Evolutionary conservation across 2,888 invertebrate species (phyloP), one percentile per base, ranked within the genome.

Genomic region (Pollenia angustigena): DNA sequence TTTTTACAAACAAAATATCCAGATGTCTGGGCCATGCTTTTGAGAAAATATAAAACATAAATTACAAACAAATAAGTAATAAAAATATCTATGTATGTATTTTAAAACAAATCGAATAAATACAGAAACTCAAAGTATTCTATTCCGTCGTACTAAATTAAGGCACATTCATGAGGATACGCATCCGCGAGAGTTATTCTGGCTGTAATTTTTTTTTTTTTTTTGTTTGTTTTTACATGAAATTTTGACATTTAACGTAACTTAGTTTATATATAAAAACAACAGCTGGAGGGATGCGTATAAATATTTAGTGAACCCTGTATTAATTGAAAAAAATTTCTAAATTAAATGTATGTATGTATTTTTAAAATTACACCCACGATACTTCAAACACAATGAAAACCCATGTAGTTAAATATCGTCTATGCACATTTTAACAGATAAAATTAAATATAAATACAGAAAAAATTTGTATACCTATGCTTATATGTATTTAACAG

Each of bases 1-100:
- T 95, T 94, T 90, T 94, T 95, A 85, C 94, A 94, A 90, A 91
- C 91, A 4, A 93, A 94, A 79, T 94, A 95, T 92, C 95, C 95
- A 1, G 93, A 93, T 85, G 94, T 94, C 42, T 95, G 94, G 94
- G 92, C 92, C 54, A 93, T 92, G 88, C 90, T 95, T 74, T 93
- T 94, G 60, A 89, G 92, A 85, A 94, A 94, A 91, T 94, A 94
- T 90, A 89, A 90, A 50, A 88, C 87, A 84, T 87, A 87, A 87
- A 81, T 78, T 71, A 50, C 40, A 58, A 44, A 48, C 23, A 40
- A 46, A 56, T 44, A 64, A 76, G 40, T 52, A 72, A 48, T 23
- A 46, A 56, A 60, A 44, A 66, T 54, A 9, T 52, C 9, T 14
- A 48, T 14, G 11, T 64, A 44, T 16, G 12, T 64, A 44, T 44